Evolutionary conservation across 2,888 invertebrate genomes (phyloP).

Genomic region (Nomada goodeniana): DNA sequence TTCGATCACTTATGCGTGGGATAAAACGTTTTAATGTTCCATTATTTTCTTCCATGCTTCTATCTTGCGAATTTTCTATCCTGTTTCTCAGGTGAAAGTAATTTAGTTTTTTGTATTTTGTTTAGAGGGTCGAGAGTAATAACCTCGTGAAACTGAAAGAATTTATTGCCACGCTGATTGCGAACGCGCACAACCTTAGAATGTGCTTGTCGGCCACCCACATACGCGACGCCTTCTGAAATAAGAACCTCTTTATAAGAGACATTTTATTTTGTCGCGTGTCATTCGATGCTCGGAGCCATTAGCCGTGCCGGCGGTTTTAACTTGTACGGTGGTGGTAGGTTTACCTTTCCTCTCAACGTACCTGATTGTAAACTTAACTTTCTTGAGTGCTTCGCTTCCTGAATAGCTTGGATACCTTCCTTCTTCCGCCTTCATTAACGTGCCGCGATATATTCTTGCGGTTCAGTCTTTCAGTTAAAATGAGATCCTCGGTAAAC

Average conservation of each 20-base stretch:
- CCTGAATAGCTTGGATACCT: conserved; percentile 60
- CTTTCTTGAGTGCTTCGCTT: conserved; percentile 70
- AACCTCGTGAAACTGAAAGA: no score
- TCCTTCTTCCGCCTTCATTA: conserved; percentile 64
- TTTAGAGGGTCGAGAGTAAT: no score
- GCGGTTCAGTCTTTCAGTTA: conserved; percentile 48
- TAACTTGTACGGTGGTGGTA: conserved; percentile 59
- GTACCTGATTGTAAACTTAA: conserved; percentile 71
- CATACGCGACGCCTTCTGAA: conserved; percentile 44
- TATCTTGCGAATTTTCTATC: no score
- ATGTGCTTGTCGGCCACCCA: background rate
- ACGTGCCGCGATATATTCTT: conserved; percentile 49
- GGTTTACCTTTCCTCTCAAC: conserved; percentile 70
- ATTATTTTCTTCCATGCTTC: no score
- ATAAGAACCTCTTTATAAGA: conserved; percentile 57
- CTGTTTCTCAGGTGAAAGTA: no score
- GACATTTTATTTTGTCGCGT: conserved; percentile 71
- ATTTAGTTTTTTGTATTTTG: no score
- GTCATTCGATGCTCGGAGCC: conserved; percentile 69
- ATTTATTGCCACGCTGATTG: background rate
- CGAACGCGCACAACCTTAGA: background rate
- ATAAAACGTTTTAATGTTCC: no score
- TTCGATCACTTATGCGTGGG: no score
- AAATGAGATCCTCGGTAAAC: conserved; percentile 26
- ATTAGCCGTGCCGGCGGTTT: conserved; percentile 65